Evolutionary conservation across 2,888 invertebrate genomes (phyloP).

Genomic region (Ophonus ardosiacus): DNA sequence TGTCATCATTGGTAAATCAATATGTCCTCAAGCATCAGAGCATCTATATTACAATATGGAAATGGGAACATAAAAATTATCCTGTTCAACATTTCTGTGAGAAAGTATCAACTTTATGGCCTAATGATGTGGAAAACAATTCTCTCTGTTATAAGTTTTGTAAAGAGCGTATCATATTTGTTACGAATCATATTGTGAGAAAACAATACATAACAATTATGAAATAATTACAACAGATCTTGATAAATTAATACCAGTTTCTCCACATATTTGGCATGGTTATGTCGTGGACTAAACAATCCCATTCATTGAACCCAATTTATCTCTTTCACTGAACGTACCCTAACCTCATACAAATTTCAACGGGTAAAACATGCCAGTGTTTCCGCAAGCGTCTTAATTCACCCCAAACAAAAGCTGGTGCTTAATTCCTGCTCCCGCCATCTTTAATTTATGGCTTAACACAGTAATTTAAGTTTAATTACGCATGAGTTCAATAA

Average conservation of each 20-base stretch:
- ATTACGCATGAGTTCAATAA: neutral
- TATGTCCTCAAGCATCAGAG: too few relatives aligned
- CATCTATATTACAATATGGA: too few relatives aligned
- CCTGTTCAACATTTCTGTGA: neutral
- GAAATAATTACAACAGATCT: slow-evolving; percentile 9
- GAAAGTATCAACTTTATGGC: neutral
- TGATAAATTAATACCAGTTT: slow-evolving; percentile 1
- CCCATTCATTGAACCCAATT: neutral
- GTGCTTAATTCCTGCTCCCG: neutral
- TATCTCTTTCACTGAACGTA: neutral
- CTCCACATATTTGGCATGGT: slow-evolving; percentile 18
- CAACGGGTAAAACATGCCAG: neutral
- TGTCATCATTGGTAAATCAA: too few relatives aligned
- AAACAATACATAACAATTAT: slow-evolving; percentile 20
- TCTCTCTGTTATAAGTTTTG: neutral
- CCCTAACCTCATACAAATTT: slow-evolving; percentile 31
- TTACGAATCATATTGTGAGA: neutral
- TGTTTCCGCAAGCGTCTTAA: slow-evolving; percentile 9
- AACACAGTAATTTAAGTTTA: neutral
- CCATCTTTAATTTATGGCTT: slow-evolving; percentile 14
- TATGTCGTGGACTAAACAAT: neutral
- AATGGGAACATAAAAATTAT: too few relatives aligned
- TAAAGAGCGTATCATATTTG: neutral
- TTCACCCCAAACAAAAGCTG: slow-evolving; percentile 21
- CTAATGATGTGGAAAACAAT: neutral